These are phyloP conservation scores for Leuctra nigra DNA, from an alignment of 2,888 invertebrate genomes.

Conservation along the genomic window DNA sequence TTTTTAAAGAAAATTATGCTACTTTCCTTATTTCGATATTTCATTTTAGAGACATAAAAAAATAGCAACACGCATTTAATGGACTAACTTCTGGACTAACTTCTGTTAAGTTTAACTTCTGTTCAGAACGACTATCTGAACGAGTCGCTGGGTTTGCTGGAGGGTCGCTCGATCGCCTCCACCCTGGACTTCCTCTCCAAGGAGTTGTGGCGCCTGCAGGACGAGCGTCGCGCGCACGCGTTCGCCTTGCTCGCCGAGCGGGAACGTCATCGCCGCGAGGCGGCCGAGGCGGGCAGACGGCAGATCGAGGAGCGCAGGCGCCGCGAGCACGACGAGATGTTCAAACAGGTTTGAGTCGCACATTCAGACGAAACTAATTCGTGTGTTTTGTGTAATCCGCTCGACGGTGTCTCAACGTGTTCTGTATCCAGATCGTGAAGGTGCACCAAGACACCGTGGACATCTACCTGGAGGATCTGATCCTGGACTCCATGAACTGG, in stretches of 20 bases:
- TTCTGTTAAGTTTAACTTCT: not conserved
- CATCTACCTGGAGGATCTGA: slow-evolving; percentile 54
- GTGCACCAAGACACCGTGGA: slow-evolving; percentile 55
- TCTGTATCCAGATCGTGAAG: slow-evolving; percentile 47
- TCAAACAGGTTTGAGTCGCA: slow-evolving; percentile 49
- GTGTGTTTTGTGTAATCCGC: no score
- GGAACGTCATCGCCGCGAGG: slow-evolving; percentile 67
- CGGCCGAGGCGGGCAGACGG: slow-evolving; percentile 69
- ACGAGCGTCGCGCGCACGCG: slow-evolving; percentile 73
- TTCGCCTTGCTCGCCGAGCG: slow-evolving; percentile 70
- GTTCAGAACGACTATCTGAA: slow-evolving; percentile 29
- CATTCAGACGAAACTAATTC: no score
- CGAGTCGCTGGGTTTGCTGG: slow-evolving; percentile 51
- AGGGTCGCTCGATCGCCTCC: slow-evolving; percentile 64
- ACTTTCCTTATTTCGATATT: no score
- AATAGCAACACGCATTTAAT: no score
- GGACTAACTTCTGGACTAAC: not conserved
- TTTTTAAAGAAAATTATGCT: no score
- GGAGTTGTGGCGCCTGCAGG: slow-evolving; percentile 66
- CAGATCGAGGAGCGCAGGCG: slow-evolving; percentile 68
- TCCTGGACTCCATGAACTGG: slow-evolving; percentile 52
- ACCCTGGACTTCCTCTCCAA: slow-evolving; percentile 69
- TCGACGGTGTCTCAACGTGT: no score
- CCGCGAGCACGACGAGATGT: slow-evolving; percentile 72
- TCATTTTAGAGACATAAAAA: no score